Evolutionary conservation across 2,888 invertebrate species (phyloP).

Genomic region (Creontiades dilutus): DNA sequence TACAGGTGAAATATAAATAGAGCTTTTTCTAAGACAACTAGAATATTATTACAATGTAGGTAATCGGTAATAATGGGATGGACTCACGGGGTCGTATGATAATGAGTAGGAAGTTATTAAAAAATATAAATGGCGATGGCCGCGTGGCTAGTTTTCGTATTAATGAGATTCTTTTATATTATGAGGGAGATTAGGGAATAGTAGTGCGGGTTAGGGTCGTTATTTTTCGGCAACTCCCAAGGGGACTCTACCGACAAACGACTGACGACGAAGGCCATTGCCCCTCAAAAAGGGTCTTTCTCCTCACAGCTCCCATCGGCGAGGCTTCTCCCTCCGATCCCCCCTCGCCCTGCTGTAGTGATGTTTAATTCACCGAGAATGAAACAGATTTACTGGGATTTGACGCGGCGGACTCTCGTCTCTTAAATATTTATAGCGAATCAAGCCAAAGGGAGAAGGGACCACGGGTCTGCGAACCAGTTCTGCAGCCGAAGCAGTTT

Average conservation of each 20-base stretch:
- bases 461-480: not conserved
- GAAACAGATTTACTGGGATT: constrained; percentile 67
- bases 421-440: constrained; percentile 68
- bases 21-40: too few species aligned
- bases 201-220: not conserved
- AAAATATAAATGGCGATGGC: not conserved
- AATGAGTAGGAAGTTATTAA: too few species aligned
- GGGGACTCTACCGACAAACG: constrained; percentile 22
- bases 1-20: too few species aligned
- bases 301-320: not conserved
- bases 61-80: too few species aligned
- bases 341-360: not conserved
- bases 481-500: not conserved
- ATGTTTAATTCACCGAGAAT: constrained; percentile 69
- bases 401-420: not conserved
- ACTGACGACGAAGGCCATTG: not conserved
- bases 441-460: constrained; percentile 17
- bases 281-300: not conserved
- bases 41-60: too few species aligned
- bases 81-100: too few species aligned
- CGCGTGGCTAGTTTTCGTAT: not conserved
- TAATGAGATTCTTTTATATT: not conserved
- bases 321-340: not conserved
- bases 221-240: not conserved
- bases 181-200: not conserved